phyloP scores from a whole-genome alignment of 2,888 invertebrate species.

The Amorpha juglandis region DNA sequence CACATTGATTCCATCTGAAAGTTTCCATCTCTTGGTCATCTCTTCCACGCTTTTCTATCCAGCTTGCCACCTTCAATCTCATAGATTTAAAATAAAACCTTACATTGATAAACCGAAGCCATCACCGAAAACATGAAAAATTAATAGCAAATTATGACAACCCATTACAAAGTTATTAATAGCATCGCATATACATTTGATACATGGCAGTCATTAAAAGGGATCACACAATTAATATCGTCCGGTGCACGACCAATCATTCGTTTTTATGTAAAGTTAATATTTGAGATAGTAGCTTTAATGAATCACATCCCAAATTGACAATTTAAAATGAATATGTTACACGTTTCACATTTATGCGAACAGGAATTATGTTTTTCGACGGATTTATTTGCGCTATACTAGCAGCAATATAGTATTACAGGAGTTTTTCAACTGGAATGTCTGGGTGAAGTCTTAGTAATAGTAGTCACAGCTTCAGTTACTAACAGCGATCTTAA shows the following conservation, averaged over 20 bases:
- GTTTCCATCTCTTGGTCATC: no score
- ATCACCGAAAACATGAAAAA: slow-evolving; percentile 11
- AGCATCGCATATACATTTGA: neutral
- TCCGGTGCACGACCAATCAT: slow-evolving; percentile 14
- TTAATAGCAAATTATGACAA: slow-evolving; percentile 9
- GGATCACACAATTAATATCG: slow-evolving; percentile 20
- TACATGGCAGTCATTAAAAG: slow-evolving; percentile 20
- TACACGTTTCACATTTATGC: slow-evolving; percentile 15
- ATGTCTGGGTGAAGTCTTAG: no score
- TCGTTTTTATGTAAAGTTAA: slow-evolving; percentile 23
- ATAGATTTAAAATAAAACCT: no score
- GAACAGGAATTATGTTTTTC: slow-evolving; percentile 6
- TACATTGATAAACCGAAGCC: neutral
- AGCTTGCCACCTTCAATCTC: neutral
- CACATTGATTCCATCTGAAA: no score
- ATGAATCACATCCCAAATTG: slow-evolving; percentile 20
- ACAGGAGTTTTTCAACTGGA: no score
- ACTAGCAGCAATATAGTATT: neutral
- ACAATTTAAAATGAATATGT: slow-evolving; percentile 22
- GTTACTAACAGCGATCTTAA: no score
- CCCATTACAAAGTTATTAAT: slow-evolving; percentile 22
- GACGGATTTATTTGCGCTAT: neutral
- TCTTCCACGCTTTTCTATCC: neutral
- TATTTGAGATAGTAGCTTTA: slow-evolving; percentile 24
- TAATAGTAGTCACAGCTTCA: no score